Evolutionary conservation across 1,140 invertebrate genomes (phyloP), one percentile per base, ranked within the genome.

Genomic region (Parasteatoda tepidariorum): DNA sequence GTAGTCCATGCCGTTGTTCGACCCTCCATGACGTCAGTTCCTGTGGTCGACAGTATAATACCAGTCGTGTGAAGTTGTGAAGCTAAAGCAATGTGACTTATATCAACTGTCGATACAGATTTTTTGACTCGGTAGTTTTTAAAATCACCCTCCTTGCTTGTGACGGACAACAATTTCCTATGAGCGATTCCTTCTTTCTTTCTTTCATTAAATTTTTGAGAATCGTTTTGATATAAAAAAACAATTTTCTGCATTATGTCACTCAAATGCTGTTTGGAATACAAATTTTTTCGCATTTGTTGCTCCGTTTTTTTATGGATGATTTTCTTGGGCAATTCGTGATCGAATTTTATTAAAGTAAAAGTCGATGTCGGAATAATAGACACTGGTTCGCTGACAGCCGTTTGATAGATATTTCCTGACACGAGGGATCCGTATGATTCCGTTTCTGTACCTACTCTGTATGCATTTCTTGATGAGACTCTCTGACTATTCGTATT

Each of bases 1-100:
- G 96, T 97, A 1, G 95, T 94, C 89, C 94, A 97, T 88, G 97
- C 95, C 0, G 96, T 97, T 41, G 95, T 97, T n/a, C 95, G 95
- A 31, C 95, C 95, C 86, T 95, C 94, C 88, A 95, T 94, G 84
- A 97, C 95, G 88, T 97, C 96, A 0, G 95, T 96, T 85, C 95
- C 92, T 30, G 95, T 95, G 18, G 95, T 96, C 67, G 95, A 95
- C 13, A 94, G 94, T 70, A 97, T 89, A 34, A 97, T 89, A 78
- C 96, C 96, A 75, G 96, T 92, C 57, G 94, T 90, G 15, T 83
- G 81, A 15, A 73, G 26, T 2, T 41, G 13, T 55, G 26, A 74
- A 13, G 18, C 30, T 31, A 71, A 31, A 30, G 54, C 54, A 28
- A 55, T 57, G n/a, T 73, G 57, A 33, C 68, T 74, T 18, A 71